A percentile compares a stretch with the other conserved stretches of the same genome.
Evolutionary conservation across 2,797 vertebrate genomes (phyloP).

Genomic region (Chelon auratus): DNA sequence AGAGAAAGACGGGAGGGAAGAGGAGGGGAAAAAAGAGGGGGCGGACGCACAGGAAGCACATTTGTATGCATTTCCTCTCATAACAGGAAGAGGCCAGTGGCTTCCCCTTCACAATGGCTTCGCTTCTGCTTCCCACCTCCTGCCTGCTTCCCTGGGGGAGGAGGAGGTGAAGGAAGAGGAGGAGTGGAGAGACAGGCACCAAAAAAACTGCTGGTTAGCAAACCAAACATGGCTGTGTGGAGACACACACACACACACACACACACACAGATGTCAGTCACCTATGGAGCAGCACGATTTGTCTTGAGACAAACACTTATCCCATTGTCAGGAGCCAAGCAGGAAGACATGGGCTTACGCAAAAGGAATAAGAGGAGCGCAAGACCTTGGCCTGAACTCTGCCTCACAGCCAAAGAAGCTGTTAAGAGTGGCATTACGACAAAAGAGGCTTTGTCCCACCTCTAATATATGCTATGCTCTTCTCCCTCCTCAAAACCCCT

Average conservation of each 20-base stretch:
- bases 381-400: slow-evolving; percentile 79
- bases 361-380: slow-evolving; percentile 76
- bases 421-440: slow-evolving; percentile 77
- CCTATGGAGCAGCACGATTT: slow-evolving; percentile 61
- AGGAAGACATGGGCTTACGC: slow-evolving; percentile 77
- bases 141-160: slow-evolving; percentile 90
- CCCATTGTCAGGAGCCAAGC: slow-evolving; percentile 78
- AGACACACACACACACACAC: slow-evolving; percentile 22
- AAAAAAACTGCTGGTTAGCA: slow-evolving; percentile 81
- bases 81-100: slow-evolving; percentile 99
- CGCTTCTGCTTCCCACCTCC: slow-evolving; percentile 97
- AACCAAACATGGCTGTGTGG: slow-evolving; percentile 73
- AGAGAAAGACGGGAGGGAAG: slow-evolving; percentile 51
- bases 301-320: slow-evolving; percentile 82
- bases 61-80: slow-evolving; percentile 99
- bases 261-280: slow-evolving; percentile 62
- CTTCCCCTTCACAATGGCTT: slow-evolving; percentile 99
- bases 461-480: slow-evolving; percentile 72
- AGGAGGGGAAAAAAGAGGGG: slow-evolving; percentile 63
- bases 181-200: slow-evolving; percentile 85
- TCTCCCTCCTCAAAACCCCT: slow-evolving; percentile 54
- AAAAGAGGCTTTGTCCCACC: slow-evolving; percentile 77
- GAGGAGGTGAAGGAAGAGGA: slow-evolving; percentile 76
- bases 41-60: slow-evolving; percentile 98
- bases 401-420: slow-evolving; percentile 69